Base-by-base conservation (phyloP, 1,140 invertebrate genomes). In the Drosophila lini region DNA sequence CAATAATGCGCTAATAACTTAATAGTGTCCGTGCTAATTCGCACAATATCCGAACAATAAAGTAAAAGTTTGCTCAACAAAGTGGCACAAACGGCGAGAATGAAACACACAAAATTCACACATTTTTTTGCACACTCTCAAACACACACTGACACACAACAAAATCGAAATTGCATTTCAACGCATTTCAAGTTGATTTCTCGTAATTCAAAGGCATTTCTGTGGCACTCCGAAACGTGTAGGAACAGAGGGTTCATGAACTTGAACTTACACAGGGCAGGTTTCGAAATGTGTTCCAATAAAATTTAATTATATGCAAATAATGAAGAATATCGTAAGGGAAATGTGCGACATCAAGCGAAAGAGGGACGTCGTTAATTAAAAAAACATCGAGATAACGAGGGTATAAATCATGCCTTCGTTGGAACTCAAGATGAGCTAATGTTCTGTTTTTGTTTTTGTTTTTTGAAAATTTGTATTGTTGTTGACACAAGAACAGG, bases 31-130 rank as follows among this genome's bases (percentile, higher is more conserved):
- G 82, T 86, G 83, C 85, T 59, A 77, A 83, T 88, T 85, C 32
- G 47, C 76, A 62, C 47, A 81, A 79, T 86, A 81, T 65, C 45
- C 32, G 48, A 34, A 48, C 40, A 56, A 50, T 75, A 50, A 77
- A 60, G 62, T 64, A 76, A 73, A 82, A 82, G 82, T 86, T 86
- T 86, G 82, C 58, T 76, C 67, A 80, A 83, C 83, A 80, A 86
- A 86, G 82, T 85, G 63, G 62, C 81, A 76, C 82, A 85, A 79
- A 78, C 42, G 70, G 50, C 62, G 22, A 53, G 52, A 78, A 69
- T 25, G 65, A 76, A 65, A 52, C 64, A 59, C 69, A 81, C 62
- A 76, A 82, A 81, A 79, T 79, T 64, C 47, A 75, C 61, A 88
- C 65, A 85, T 81, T 71, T 83, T 84, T 78, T 70, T 57, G 71